These are phyloP conservation scores for Drosophila falleni DNA, from an alignment of 2,888 invertebrate species.

Conservation along the genomic window DNA sequence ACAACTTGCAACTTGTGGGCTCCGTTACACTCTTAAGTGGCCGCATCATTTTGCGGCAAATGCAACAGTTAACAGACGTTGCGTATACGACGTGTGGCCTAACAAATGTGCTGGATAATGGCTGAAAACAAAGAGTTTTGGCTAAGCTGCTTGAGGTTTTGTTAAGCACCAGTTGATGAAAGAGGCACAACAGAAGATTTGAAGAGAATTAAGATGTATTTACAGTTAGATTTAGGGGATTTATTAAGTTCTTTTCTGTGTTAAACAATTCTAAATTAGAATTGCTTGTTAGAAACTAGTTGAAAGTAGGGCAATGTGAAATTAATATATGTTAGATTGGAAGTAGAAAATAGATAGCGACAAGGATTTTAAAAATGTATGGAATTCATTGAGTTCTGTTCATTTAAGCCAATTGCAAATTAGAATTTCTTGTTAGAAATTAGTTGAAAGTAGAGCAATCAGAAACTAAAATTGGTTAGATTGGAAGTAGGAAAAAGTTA, in stretches of 20 bases:
- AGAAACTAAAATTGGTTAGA: no score
- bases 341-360: background rate
- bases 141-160: constrained; percentile 5
- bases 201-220: background rate
- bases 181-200: background rate
- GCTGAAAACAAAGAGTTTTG: constrained; percentile 4
- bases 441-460: no score
- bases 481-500: background rate
- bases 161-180: background rate
- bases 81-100: constrained; percentile 44
- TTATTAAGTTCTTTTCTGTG: background rate
- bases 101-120: constrained; percentile 7
- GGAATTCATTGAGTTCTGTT: background rate
- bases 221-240: background rate
- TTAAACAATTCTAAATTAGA: background rate
- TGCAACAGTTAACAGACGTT: constrained; percentile 39
- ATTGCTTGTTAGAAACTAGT: no score
- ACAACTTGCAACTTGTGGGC: constrained; percentile 43
- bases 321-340: no score
- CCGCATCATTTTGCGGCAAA: constrained; percentile 41
- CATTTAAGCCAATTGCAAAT: no score
- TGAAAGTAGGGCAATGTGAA: no score
- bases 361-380: background rate
- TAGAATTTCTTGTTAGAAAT: no score
- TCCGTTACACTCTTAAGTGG: constrained; percentile 47